phyloP scores from a whole-genome alignment of 2,113 vertebrate genomes.

The Stigmatopora argus region DNA sequence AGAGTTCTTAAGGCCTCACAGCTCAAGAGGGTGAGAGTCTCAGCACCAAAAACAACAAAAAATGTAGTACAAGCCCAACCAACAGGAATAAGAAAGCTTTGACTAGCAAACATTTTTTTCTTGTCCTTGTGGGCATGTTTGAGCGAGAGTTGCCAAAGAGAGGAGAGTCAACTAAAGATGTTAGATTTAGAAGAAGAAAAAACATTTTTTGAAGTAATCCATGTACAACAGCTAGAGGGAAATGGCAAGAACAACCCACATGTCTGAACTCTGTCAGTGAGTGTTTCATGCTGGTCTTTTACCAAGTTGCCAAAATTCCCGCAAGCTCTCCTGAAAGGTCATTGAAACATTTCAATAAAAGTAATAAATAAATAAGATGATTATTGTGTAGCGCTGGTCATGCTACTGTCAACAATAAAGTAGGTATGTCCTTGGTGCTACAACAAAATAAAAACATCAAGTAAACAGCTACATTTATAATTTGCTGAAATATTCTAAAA shows the following conservation, averaged over 20 bases:
- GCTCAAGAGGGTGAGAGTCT: constrained; percentile 24
- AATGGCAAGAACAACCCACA: constrained; percentile 62
- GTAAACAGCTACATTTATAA: not conserved
- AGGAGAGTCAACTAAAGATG: constrained; percentile 57
- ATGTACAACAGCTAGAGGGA: constrained; percentile 62
- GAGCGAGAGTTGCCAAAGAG: constrained; percentile 22
- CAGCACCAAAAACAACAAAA: constrained; percentile 30
- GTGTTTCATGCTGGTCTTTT: constrained; percentile 58
- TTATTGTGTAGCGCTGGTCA: not conserved
- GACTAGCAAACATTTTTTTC: constrained; percentile 13
- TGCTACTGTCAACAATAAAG: not conserved
- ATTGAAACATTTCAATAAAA: constrained; percentile 25
- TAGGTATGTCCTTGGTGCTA: not conserved
- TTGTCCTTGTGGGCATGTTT: constrained; percentile 17
- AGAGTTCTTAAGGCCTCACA: constrained; percentile 25
- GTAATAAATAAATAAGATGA: constrained; percentile 14
- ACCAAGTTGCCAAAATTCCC: constrained; percentile 62
- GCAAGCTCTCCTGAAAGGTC: constrained; percentile 66
- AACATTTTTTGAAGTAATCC: constrained; percentile 59
- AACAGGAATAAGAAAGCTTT: constrained; percentile 21
- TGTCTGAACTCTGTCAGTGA: constrained; percentile 57
- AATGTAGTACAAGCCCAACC: constrained; percentile 11
- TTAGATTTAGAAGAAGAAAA: constrained; percentile 44
- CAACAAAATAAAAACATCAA: not conserved
- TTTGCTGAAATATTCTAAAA: too few species aligned